Evolutionary conservation across 2,888 invertebrate species (phyloP), one percentile per base, ranked within the genome.

Genomic region (Hypomecis punctinalis): DNA sequence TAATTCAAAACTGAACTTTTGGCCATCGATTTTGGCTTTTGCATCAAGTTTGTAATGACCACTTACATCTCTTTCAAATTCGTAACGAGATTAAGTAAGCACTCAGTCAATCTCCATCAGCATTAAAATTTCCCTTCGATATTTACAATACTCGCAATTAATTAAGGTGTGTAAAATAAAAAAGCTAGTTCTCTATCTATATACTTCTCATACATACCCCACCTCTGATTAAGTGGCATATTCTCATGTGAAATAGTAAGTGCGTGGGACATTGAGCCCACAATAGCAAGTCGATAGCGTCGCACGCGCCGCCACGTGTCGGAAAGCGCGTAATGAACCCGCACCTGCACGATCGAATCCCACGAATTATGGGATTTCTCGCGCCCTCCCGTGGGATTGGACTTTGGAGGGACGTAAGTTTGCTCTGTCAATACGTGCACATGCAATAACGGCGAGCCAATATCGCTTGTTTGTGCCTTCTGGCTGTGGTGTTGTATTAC

Each of bases 381-480:
- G 90, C 92, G 89, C 92, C 92, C 91, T 91, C 92, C 89, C 92
- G 91, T 92, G 92, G 91, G 92, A 92, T 75, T 84, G 82, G 77
- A 40, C 10, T 43, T 9, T 11, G 43, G 40, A 40, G 52, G 40
- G 40, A 40, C 5, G n/a, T 33, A 9, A 86, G 87, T 90, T 90
- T 89, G 79, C 80, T 85, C 82, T 80, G 89, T 88, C 90, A 89
- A 91, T 91, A 91, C 74, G 71, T 68, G 75, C 80, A 76, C 77
- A 76, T 79, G 84, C 80, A 88, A 89, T 90, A 88, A 83, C 76
- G 79, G 82, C 78, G 67, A 80, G 76, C 81, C 83, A 82, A 86
- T 83, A 82, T 78, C 69, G 70, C 67, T 70, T 74, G 63, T 76
- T 78, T 78, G 75, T 76, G 64, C 74, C 83, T 77, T 60, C 64